These are phyloP conservation scores for Eumerus sabulonum DNA, from an alignment of 2,888 invertebrate species.

Conservation along the genomic window DNA sequence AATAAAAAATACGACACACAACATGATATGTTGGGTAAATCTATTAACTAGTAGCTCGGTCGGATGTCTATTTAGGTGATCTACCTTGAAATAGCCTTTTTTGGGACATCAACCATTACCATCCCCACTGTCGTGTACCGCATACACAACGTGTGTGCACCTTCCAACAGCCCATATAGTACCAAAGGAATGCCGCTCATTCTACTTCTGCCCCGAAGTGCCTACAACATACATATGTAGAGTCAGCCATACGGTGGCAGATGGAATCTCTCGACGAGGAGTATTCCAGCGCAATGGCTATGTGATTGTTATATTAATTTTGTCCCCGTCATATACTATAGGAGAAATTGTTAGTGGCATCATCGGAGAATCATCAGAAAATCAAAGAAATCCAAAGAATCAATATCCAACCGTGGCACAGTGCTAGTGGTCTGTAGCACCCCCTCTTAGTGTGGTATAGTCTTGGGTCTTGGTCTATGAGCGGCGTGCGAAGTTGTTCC, in stretches of 20 bases:
- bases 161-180: slow-evolving; percentile 66
- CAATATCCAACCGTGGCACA: slow-evolving; percentile 7
- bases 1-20: slow-evolving; percentile 27
- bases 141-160: slow-evolving; percentile 46
- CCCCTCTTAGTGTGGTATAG: slow-evolving; percentile 41
- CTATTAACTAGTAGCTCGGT: slow-evolving; percentile 67
- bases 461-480: neutral
- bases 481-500: slow-evolving; percentile 56
- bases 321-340: slow-evolving; percentile 9
- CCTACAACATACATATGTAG: too few relatives aligned
- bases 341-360: slow-evolving; percentile 55
- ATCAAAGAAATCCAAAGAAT: neutral
- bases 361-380: slow-evolving; percentile 24
- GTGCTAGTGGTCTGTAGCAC: slow-evolving; percentile 27
- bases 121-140: slow-evolving; percentile 35
- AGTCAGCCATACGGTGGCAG: slow-evolving; percentile 1
- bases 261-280: slow-evolving; percentile 60
- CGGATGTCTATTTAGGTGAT: slow-evolving; percentile 68
- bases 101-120: slow-evolving; percentile 59
- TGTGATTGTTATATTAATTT: slow-evolving; percentile 69
- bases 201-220: slow-evolving; percentile 17
- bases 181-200: slow-evolving; percentile 57
- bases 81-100: slow-evolving; percentile 67
- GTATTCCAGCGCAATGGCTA: slow-evolving; percentile 48
- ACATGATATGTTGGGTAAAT: slow-evolving; percentile 67